phyloP scores from a whole-genome alignment of 2,888 invertebrate genomes.

The Dysmachus trigonus region DNA sequence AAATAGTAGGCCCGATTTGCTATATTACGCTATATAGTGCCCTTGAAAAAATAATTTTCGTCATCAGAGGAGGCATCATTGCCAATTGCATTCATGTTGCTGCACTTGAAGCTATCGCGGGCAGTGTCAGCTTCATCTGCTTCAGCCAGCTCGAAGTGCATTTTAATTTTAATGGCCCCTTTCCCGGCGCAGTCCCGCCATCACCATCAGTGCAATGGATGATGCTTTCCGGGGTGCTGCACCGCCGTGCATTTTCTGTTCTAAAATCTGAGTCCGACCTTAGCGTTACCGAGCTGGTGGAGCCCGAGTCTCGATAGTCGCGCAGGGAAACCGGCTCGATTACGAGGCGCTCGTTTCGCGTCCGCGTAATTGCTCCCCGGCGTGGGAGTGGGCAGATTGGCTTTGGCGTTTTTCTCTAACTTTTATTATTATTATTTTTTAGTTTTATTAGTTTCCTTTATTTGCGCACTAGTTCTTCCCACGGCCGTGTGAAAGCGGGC shows the following conservation, averaged over 20 bases:
- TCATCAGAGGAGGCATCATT: neutral
- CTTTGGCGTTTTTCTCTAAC: neutral
- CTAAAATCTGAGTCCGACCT: neutral
- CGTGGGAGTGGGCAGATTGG: neutral
- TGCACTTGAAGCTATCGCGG: neutral
- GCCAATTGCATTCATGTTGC: neutral
- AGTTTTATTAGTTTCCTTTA: neutral
- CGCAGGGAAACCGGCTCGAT: neutral
- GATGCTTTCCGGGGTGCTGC: neutral
- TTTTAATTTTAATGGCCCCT: neutral
- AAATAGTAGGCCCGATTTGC: neutral
- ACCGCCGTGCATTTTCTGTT: neutral
- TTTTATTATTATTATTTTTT: neutral
- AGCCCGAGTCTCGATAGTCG: neutral
- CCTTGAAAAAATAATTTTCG: neutral
- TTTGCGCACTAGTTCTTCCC: neutral
- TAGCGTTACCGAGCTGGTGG: neutral
- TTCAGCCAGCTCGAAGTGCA: neutral
- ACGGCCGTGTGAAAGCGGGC: neutral
- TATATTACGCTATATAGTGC: too few species aligned
- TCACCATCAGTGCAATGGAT: neutral
- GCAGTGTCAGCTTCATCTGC: neutral
- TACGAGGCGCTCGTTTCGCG: neutral
- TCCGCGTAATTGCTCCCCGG: neutral
- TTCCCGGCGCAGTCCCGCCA: neutral